Conservation (phyloP, 2,113 vertebrate species). For the Microtus montanus region DNA sequence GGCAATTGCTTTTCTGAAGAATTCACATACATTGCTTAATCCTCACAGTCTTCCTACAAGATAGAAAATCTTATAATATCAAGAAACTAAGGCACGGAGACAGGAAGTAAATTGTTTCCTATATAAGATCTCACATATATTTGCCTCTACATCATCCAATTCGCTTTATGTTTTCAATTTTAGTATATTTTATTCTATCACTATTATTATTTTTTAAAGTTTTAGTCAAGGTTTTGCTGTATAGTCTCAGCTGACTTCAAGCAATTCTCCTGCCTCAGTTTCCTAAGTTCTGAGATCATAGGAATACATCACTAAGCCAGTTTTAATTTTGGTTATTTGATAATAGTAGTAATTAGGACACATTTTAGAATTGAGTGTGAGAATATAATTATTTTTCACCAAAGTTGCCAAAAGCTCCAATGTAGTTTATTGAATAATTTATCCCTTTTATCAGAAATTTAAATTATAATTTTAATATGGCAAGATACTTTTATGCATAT, state of each 20-base stretch:
- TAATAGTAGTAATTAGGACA: not conserved
- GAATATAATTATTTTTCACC: constrained; percentile 22
- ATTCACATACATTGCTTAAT: not conserved
- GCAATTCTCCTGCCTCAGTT: not conserved
- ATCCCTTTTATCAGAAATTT: constrained; percentile 7
- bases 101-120: not conserved
- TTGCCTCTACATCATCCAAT: not conserved
- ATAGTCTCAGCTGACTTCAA: not conserved
- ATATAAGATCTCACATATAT: not conserved
- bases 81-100: not conserved
- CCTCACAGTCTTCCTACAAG: not conserved
- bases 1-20: constrained; percentile 8
- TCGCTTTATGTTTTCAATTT: not conserved
- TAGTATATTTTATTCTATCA: not conserved
- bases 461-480: constrained; percentile 36
- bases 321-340: not conserved
- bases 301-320: not conserved
- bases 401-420: not conserved
- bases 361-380: not conserved
- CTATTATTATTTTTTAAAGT: not conserved
- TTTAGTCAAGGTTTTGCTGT: not conserved
- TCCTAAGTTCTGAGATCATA: not conserved
- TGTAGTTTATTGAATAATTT: constrained; percentile 27
- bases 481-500: not conserved
- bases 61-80: not conserved